Evolutionary conservation across 2,797 vertebrate species (phyloP).

Genomic region (Dendrocincla fuliginosa): DNA sequence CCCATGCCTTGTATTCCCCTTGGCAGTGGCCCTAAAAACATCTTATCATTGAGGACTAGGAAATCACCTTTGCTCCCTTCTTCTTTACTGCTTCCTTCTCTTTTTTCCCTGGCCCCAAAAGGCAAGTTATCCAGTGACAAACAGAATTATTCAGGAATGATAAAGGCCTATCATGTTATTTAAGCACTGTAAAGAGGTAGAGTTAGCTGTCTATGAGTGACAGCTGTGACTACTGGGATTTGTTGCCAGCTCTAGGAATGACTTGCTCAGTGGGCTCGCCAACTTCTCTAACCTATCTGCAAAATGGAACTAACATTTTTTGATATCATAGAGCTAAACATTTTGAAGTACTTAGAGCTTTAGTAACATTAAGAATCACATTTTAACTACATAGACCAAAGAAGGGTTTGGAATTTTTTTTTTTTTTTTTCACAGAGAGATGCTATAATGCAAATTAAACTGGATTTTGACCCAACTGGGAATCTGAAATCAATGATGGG

Average conservation of each 20-base stretch:
- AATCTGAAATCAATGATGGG: neutral
- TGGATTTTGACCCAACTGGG: neutral
- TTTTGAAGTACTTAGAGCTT: neutral
- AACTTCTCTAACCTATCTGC: neutral
- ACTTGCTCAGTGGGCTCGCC: neutral
- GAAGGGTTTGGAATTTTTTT: neutral
- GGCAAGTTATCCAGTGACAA: neutral
- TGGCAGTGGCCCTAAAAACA: neutral
- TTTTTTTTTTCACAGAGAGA: neutral
- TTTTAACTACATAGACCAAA: neutral
- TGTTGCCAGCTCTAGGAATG: neutral
- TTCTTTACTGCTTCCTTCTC: neutral
- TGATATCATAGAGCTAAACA: neutral
- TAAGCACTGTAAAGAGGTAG: neutral
- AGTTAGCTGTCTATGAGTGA: neutral
- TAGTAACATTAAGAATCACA: neutral
- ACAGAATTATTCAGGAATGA: neutral
- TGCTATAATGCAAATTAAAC: neutral
- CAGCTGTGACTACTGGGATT: conserved; percentile 2
- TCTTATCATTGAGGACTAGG: neutral
- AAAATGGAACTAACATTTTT: neutral
- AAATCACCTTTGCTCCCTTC: neutral
- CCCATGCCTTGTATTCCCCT: neutral
- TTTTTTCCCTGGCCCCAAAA: neutral
- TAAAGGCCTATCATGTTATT: neutral